Evolutionary conservation across 2,888 invertebrate genomes (phyloP).

Genomic region (Hetaerina titia): DNA sequence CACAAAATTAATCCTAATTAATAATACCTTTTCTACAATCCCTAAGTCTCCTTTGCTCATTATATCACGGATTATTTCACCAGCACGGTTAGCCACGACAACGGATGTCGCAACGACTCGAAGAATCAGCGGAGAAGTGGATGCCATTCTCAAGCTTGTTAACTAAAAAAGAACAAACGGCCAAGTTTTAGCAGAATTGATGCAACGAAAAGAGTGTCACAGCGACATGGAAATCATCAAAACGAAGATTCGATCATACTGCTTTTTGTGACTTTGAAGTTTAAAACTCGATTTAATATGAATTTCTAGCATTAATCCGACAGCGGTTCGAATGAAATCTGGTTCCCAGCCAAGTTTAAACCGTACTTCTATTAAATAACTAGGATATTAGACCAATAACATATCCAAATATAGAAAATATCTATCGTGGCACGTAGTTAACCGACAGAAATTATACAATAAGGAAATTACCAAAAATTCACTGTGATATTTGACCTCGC

Average conservation of each 20-base stretch:
- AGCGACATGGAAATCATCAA: too few relatives aligned
- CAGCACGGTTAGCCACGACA: conserved; percentile 89
- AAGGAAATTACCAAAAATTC: not conserved
- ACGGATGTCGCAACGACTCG: conserved; percentile 89
- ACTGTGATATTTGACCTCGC: not conserved
- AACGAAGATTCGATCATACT: too few relatives aligned
- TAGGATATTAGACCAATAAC: too few relatives aligned
- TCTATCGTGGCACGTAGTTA: not conserved
- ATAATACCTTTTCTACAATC: conserved; percentile 91
- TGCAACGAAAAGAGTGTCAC: too few relatives aligned
- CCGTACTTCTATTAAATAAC: too few relatives aligned
- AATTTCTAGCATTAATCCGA: too few relatives aligned
- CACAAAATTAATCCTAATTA: not conserved
- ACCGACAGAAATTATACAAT: too few relatives aligned
- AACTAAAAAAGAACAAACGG: not conserved
- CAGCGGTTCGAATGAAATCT: too few relatives aligned
- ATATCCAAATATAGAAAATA: too few relatives aligned
- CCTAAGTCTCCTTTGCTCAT: conserved; percentile 93
- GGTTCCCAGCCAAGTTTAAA: too few relatives aligned
- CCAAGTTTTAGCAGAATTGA: not conserved
- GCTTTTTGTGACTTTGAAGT: too few relatives aligned
- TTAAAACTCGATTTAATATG: too few relatives aligned
- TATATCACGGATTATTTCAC: conserved; percentile 93
- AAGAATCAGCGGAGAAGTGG: conserved; percentile 83
- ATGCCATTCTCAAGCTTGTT: conserved; percentile 79